A percentile compares a stretch with the other conserved stretches of the same genome.
Evolutionary conservation across 2,797 vertebrate species (phyloP).

Genomic region (Calcarius lapponicus): DNA sequence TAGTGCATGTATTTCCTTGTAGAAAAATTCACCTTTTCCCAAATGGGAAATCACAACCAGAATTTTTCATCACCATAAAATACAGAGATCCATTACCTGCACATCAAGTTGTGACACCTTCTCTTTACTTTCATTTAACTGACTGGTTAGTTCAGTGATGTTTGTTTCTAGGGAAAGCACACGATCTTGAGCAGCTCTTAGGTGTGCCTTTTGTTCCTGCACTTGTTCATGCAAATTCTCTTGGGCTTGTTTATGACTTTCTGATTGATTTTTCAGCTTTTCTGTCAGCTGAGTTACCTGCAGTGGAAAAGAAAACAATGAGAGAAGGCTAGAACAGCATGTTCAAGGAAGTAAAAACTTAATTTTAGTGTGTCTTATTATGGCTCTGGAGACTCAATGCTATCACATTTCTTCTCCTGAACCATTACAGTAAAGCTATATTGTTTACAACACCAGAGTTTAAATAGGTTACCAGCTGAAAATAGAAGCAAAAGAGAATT

Average conservation of each 20-base stretch:
- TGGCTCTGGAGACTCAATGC: background rate
- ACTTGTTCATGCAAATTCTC: conserved; percentile 96
- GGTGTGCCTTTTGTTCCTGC: conserved; percentile 93
- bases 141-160: conserved; percentile 84
- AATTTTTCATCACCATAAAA: background rate
- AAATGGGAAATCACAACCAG: background rate
- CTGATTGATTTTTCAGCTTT: conserved; percentile 96
- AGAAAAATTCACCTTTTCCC: background rate
- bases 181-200: conserved; percentile 89
- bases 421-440: background rate
- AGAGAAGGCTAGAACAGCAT: background rate
- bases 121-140: conserved; percentile 92
- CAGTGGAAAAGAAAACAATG: background rate
- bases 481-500: background rate
- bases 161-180: conserved; percentile 88
- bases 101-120: conserved; percentile 91
- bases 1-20: background rate
- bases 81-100: conserved; percentile 80
- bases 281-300: conserved; percentile 92
- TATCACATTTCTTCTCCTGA: background rate
- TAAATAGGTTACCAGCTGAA: background rate
- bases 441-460: background rate
- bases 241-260: conserved; percentile 98
- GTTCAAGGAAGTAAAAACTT: background rate
- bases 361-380: background rate